Conservation (phyloP, 2,888 invertebrate species). For the Drosophila robusta region DNA sequence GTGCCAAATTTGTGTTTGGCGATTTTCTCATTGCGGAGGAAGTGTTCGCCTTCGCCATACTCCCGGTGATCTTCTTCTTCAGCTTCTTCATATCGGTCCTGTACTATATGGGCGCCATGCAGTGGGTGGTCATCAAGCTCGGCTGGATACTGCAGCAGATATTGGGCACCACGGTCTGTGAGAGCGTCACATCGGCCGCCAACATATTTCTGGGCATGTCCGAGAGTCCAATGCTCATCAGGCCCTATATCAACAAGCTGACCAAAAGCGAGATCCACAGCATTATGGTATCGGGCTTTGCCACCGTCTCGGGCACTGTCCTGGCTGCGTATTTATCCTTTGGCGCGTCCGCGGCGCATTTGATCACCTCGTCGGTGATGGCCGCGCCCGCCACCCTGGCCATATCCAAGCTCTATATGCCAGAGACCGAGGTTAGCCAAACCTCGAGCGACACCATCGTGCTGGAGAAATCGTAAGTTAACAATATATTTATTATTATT, state of each 20-base stretch:
- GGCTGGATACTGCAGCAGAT: slow-evolving; percentile 91
- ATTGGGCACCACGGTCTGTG: slow-evolving; percentile 96
- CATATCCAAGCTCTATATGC: slow-evolving; percentile 95
- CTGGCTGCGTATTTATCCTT: slow-evolving; percentile 96
- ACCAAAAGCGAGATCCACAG: slow-evolving; percentile 97
- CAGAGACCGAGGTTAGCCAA: slow-evolving; percentile 93
- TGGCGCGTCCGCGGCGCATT: slow-evolving; percentile 94
- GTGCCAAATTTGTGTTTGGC: slow-evolving; percentile 94
- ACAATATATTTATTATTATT: not conserved
- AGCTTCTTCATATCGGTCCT: slow-evolving; percentile 95
- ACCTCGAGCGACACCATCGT: slow-evolving; percentile 92
- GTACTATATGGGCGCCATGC: slow-evolving; percentile 95
- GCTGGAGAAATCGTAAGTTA: slow-evolving; percentile 88
- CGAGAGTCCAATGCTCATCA: slow-evolving; percentile 95
- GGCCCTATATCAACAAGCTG: slow-evolving; percentile 92
- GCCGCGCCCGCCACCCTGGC: slow-evolving; percentile 97
- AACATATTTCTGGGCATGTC: slow-evolving; percentile 98
- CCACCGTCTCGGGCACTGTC: slow-evolving; percentile 97
- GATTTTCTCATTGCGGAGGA: slow-evolving; percentile 87
- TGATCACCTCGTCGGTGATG: slow-evolving; percentile 98
- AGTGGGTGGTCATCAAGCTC: slow-evolving; percentile 92
- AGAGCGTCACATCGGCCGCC: slow-evolving; percentile 96
- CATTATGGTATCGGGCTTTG: slow-evolving; percentile 97
- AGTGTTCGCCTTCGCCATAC: slow-evolving; percentile 95
- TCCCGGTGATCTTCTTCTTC: slow-evolving; percentile 97